phyloP scores from a whole-genome alignment of 2,797 vertebrate genomes.

The Knipowitschia caucasica region DNA sequence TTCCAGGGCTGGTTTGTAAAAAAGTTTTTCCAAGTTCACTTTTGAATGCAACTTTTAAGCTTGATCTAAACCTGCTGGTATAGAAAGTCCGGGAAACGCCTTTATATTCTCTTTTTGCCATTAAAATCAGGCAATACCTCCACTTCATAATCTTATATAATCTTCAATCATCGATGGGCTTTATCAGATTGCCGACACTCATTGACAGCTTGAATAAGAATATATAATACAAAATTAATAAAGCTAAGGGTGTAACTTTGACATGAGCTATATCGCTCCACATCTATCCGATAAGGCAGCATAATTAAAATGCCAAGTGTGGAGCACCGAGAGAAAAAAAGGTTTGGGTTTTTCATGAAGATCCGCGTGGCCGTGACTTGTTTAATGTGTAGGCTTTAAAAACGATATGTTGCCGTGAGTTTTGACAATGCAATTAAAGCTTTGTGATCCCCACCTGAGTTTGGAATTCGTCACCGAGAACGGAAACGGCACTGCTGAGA shows the following conservation, averaged over 20 bases:
- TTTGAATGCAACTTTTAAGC: not conserved
- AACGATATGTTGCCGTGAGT: conserved; percentile 44
- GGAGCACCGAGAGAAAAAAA: conserved; percentile 47
- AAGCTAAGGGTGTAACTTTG: conserved; percentile 72
- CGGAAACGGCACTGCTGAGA: conserved; percentile 30
- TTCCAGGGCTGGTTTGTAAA: not conserved
- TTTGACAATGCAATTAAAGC: conserved; percentile 77
- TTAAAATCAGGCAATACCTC: conserved; percentile 51
- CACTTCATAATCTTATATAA: conserved; percentile 63
- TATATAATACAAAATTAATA: conserved; percentile 79
- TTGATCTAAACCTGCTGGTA: conserved; percentile 10
- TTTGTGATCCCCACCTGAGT: conserved; percentile 62
- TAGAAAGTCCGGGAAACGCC: conserved; percentile 15
- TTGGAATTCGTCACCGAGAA: conserved; percentile 51
- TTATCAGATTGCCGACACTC: conserved; percentile 68
- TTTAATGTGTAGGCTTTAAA: conserved; percentile 57
- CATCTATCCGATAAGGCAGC: conserved; percentile 77
- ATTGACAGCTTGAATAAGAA: conserved; percentile 74
- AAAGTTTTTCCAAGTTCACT: not conserved
- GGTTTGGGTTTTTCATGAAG: conserved; percentile 61
- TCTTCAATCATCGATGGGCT: conserved; percentile 69
- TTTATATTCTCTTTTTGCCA: conserved; percentile 40
- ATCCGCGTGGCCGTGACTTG: conserved; percentile 65
- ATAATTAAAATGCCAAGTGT: conserved; percentile 82
- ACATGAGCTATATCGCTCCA: conserved; percentile 71